Conservation (phyloP, 2,113 vertebrate genomes). For the Psilopsiagon aurifrons region DNA sequence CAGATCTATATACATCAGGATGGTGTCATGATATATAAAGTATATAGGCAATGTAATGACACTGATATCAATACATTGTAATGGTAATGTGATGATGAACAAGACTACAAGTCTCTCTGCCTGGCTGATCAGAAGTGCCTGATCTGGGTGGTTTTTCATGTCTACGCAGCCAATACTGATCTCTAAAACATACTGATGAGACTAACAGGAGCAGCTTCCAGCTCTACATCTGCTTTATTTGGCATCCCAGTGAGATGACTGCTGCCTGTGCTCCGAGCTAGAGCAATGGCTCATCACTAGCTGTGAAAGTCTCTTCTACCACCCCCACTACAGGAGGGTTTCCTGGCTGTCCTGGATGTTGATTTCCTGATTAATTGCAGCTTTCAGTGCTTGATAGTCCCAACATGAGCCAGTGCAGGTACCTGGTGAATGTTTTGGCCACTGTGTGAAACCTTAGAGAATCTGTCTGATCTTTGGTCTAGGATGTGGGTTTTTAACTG, state of each 20-base stretch:
- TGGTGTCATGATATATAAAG: not conserved
- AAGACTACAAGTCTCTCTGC: not conserved
- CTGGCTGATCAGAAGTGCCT: no score
- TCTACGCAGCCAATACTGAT: not conserved
- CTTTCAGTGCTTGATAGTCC: not conserved
- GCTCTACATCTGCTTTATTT: not conserved
- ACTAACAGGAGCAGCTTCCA: not conserved
- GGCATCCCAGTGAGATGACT: not conserved
- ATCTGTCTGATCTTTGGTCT: not conserved
- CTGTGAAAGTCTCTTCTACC: not conserved
- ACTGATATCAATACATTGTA: no score
- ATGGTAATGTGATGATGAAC: not conserved
- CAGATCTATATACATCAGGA: not conserved
- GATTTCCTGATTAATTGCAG: not conserved
- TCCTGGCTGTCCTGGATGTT: not conserved
- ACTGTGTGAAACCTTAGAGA: not conserved
- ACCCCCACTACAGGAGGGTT: rapidly evolving
- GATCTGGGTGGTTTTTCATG: not conserved
- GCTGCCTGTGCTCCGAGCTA: not conserved
- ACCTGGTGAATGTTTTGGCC: not conserved
- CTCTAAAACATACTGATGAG: not conserved
- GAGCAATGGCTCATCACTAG: not conserved
- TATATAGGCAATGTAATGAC: rapidly evolving
- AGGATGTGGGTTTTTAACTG: not conserved
- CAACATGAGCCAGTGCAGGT: not conserved